Base-by-base conservation (phyloP, 2,797 vertebrate genomes). In the Eospalax fontanierii region DNA sequence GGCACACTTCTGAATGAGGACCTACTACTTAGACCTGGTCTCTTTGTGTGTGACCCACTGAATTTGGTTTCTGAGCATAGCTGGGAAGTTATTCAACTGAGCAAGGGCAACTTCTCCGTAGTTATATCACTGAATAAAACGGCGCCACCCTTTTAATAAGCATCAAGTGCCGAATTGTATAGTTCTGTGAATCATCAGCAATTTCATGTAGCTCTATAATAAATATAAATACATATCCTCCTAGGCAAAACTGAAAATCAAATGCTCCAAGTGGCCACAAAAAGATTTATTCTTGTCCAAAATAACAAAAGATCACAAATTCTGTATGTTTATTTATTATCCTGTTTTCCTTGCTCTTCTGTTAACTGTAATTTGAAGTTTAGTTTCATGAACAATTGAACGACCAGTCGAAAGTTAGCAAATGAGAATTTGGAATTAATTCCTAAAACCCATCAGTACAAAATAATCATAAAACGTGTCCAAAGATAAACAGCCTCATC, bases 221-320 rank as follows among this genome's bases (percentile, higher is more conserved):
- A n/a, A n/a, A n/a, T n/a, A 74, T 61, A 93, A 92, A 40, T 76
- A 66, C 10, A 43, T n/a, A 86, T n/a, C 2, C 5, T 76, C 5
- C 74, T 40, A 68, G 89, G 80, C 65, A 6, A 16, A 93, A 88
- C 33, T 93, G 76, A 71, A 83, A 61, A 89, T 70, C 9, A 91
- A 15, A 70, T n/a, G 85, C 74, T 89, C 40, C 43, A 3, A 9
- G 57, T 79, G 4, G 79, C 10, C 57, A 30, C 12, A 33, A 24
- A 11, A 11, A n/a, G 22, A 35, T 66, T 81, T 4, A 70, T 11
- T 40, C n/a, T 3, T 21, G 0, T 61, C 28, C 54, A 91, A 93
- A 96, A 28, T 71, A 91, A 57, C 30, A 83, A 89, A 84, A 61
- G 3, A 70, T 43, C 35, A 85, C 12, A 59, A 61, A 30, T 38